Evolutionary conservation across 2,797 vertebrate genomes (phyloP).

Genomic region (Siniperca undulata): DNA sequence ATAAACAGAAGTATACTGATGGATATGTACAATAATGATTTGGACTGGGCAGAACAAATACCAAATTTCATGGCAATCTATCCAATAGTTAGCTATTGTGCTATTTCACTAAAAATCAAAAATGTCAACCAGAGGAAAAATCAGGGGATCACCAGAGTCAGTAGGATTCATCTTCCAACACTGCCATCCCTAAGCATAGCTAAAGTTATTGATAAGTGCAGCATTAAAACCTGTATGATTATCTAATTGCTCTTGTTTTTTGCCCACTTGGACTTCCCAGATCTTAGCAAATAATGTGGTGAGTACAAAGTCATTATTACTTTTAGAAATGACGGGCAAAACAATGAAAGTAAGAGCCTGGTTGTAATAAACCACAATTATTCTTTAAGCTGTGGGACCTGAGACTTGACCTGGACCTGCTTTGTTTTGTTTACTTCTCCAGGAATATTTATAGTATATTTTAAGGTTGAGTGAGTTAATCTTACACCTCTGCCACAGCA

Average conservation of each 20-base stretch:
- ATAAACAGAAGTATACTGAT: too few relatives aligned
- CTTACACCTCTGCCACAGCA: neutral
- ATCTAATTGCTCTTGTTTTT: neutral
- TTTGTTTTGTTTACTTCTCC: conserved; percentile 36
- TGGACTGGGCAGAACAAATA: too few relatives aligned
- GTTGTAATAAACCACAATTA: conserved; percentile 12
- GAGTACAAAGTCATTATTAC: conserved; percentile 2
- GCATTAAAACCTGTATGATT: neutral
- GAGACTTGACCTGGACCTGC: conserved; percentile 16
- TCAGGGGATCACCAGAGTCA: neutral
- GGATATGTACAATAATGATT: too few relatives aligned
- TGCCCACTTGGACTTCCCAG: neutral
- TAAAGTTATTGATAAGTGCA: neutral
- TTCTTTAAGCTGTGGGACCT: neutral
- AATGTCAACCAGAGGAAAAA: neutral
- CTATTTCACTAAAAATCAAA: neutral
- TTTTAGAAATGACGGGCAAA: neutral
- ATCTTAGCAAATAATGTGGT: neutral
- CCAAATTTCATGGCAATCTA: too few relatives aligned
- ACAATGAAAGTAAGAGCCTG: neutral
- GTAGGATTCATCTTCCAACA: neutral
- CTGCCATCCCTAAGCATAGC: neutral
- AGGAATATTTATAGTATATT: conserved; percentile 12
- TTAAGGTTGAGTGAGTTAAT: conserved; percentile 12
- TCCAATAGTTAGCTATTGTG: too few relatives aligned